Evolutionary conservation across 2,888 invertebrate species (phyloP).

Genomic region (Camponotus fellah): DNA sequence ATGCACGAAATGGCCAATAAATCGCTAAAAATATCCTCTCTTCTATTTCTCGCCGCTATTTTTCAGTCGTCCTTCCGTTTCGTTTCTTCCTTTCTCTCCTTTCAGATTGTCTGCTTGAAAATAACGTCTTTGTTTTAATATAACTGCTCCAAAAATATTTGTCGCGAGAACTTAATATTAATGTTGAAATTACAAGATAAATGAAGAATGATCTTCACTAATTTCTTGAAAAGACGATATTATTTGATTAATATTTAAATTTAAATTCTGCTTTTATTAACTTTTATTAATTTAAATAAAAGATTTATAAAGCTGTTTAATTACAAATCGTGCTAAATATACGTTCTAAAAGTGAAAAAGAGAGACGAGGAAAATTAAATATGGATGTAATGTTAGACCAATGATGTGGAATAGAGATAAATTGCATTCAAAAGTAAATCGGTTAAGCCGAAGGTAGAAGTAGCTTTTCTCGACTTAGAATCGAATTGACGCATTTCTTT

Average conservation of each 20-base stretch:
- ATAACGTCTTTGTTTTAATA: background rate
- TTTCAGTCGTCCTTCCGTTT: slow-evolving; percentile 28
- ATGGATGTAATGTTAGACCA: background rate
- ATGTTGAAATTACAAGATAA: background rate
- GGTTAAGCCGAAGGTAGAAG: background rate
- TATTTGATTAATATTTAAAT: background rate
- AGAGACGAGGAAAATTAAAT: background rate
- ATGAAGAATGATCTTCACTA: background rate
- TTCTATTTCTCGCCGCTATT: slow-evolving; percentile 54
- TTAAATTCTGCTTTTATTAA: background rate
- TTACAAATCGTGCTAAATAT: background rate
- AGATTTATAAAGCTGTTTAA: background rate
- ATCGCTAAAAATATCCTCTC: slow-evolving; percentile 71
- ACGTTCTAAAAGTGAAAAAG: background rate
- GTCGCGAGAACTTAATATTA: background rate
- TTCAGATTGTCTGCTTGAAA: background rate
- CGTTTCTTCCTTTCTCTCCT: background rate
- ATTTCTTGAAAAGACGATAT: background rate
- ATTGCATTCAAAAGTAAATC: slow-evolving; percentile 5
- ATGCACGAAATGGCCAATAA: slow-evolving; percentile 72
- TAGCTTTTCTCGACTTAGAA: background rate
- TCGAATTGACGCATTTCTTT: slow-evolving; percentile 14
- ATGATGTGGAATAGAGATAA: background rate
- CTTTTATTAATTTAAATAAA: background rate
- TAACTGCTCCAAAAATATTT: background rate